phyloP scores from a whole-genome alignment of 1,140 invertebrate species.

The Monomorium pharaonis region DNA sequence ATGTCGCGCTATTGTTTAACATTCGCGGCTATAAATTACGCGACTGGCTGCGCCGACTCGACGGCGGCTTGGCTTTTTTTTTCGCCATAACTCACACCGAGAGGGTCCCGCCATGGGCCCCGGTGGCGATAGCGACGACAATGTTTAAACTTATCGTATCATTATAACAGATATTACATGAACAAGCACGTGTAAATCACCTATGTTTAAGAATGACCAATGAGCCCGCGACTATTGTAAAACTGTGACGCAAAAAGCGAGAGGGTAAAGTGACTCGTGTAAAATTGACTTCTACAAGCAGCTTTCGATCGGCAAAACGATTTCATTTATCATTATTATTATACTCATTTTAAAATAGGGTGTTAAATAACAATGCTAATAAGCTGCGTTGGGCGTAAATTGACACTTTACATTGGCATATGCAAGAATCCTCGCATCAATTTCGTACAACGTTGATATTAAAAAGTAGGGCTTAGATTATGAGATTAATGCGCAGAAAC shows the following conservation, averaged over 20 bases:
- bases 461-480: background rate
- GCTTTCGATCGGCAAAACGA: background rate
- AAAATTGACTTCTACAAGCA: background rate
- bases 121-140: constrained; percentile 11
- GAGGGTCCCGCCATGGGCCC: background rate
- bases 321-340: background rate
- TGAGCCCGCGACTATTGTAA: background rate
- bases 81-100: constrained; percentile 17
- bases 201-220: background rate
- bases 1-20: constrained; percentile 49
- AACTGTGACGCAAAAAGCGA: background rate
- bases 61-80: background rate
- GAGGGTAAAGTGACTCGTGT: background rate
- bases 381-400: too few species aligned
- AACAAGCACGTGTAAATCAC: constrained; percentile 13
- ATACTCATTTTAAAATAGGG: background rate
- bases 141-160: constrained; percentile 32
- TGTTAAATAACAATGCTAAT: background rate
- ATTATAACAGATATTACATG: constrained; percentile 27
- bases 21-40: constrained; percentile 16
- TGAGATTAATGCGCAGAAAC: background rate
- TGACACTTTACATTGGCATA: too few species aligned
- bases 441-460: background rate
- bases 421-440: too few species aligned
- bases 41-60: constrained; percentile 11